Conservation (phyloP, 2,888 invertebrate genomes). For the Hydropsyche betteni region DNA sequence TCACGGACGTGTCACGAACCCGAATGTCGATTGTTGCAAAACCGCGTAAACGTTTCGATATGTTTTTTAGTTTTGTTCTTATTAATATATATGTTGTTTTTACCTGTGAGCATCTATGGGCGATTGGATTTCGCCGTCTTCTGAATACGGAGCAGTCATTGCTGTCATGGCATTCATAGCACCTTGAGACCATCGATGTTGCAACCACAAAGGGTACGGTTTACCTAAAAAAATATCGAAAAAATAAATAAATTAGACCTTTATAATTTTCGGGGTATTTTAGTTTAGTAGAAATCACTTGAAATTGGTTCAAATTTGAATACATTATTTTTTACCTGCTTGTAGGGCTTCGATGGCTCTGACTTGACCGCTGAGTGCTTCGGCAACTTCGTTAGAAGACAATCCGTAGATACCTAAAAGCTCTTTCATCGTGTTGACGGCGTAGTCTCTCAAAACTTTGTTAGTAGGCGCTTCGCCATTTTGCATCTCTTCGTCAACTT, state of each 20-base stretch:
- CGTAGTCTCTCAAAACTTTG: slow-evolving; percentile 77
- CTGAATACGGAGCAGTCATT: slow-evolving; percentile 42
- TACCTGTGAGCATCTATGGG: slow-evolving; percentile 40
- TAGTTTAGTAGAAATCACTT: too few species aligned
- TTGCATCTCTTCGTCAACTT: slow-evolving; percentile 57
- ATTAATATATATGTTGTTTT: too few species aligned
- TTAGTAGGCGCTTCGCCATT: slow-evolving; percentile 64
- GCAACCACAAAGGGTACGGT: slow-evolving; percentile 49
- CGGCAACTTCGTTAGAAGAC: slow-evolving; percentile 74
- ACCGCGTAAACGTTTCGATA: neutral
- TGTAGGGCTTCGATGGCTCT: slow-evolving; percentile 74
- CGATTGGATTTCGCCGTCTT: slow-evolving; percentile 43
- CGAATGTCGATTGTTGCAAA: neutral
- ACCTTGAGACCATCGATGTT: slow-evolving; percentile 49
- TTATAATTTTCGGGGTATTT: too few species aligned
- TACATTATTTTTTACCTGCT: slow-evolving; percentile 64
- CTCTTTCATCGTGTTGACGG: slow-evolving; percentile 82
- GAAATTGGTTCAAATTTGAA: neutral
- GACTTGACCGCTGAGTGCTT: slow-evolving; percentile 74
- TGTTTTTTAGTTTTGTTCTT: too few species aligned
- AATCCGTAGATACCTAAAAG: slow-evolving; percentile 80
- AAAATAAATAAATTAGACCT: neutral
- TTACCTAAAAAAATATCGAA: slow-evolving; percentile 42
- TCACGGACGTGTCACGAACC: slow-evolving; percentile 31
- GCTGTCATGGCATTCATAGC: slow-evolving; percentile 41